Evolutionary conservation across 2,797 vertebrate genomes (phyloP), one percentile per base, ranked within the genome.

Genomic region (Peromyscus melanophrys): DNA sequence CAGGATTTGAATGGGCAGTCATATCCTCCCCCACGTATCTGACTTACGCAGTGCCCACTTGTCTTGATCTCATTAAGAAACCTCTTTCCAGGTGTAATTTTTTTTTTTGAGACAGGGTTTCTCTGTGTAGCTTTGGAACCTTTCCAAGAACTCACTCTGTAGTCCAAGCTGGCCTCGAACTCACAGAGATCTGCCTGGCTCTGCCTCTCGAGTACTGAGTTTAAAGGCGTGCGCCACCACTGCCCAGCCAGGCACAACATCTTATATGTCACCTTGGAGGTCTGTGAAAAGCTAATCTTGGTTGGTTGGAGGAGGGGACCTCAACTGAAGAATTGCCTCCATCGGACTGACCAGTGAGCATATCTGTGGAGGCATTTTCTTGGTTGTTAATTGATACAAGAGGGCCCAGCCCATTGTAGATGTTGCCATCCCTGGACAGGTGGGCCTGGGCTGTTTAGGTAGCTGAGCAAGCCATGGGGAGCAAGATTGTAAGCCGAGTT

Each of bases 31-130:
- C 37, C 12, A 0, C 8, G 1, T 12, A 11, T 69, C 57, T 87
- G n/a, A 37, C 61, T 21, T 49, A n/a, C 43, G 23, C 29, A 43
- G 12, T 7, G 27, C 19, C 16, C 34, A 6, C 0, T 0, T 8
- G n/a, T 73, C n/a, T 43, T 13, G 11, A 63, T 52, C 27, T 73
- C n/a, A 71, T 46, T 6, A 14, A 65, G 59, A 43, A 46, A 65
- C 29, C 52, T 82, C 4, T 75, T 75, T 40, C 46, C 27, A 27
- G n/a, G 52, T 17, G 7, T 1, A 23, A n/a, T 5, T 52, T 52
- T 49, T 52, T 14, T 55, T 49, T 49, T 49, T 49, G 52, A 55
- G 52, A 55, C 52, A 55, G 52, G 52, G 52, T 55, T 55, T 55
- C 52, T 55, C 52, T 16, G 52, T 14, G 52, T 55, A 55, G 52